Evolutionary conservation across 2,113 vertebrate species (phyloP), one percentile per base, ranked within the genome.

Genomic region (Muntiacus muntjak): DNA sequence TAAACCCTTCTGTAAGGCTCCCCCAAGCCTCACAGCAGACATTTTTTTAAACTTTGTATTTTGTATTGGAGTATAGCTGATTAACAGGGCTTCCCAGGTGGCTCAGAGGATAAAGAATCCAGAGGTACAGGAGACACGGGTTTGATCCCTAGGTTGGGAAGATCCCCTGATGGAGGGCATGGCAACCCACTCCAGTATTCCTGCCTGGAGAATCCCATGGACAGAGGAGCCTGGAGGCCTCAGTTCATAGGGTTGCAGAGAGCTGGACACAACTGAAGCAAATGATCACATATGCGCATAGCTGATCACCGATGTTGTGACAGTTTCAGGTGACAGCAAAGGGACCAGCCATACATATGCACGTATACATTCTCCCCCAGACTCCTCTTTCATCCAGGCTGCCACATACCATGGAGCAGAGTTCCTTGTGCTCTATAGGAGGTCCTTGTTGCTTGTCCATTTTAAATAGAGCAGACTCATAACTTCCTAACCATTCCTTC

Each of bases 241-340:
- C 64, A n/a, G 67, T 74, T 36, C 36, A 40, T 23, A 74, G n/a
- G n/a, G n/a, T 1, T 13, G n/a, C 67, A 36, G 19, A 74, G 21
- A 40, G 21, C 12, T 0, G 19, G 19, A 40, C 10, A 0, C 10
- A 6, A 19, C 67, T 13, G 21, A 40, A 40, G 67, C 10, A 1
- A 10, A 36, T 74, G 36, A 40, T 10, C 36, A 40, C n/a, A 40
- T 19, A 21, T 0, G 10, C 36, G 12, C 5, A 5, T 3, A 40
- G 67, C 67, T 40, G 67, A 40, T 6, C 6, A 40, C 19, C 10
- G 40, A 2, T 23, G 67, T n/a, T 23, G 36, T 23, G 67, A 1
- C 67, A 40, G 67, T 40, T 71, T 0, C 10, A 5, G 67, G n/a
- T 23, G 67, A 40, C 19, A 23, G 67, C 67, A 23, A 40, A 40